Base-by-base conservation (phyloP, 2,797 vertebrate species). In the Enteromius mattozi region DNA sequence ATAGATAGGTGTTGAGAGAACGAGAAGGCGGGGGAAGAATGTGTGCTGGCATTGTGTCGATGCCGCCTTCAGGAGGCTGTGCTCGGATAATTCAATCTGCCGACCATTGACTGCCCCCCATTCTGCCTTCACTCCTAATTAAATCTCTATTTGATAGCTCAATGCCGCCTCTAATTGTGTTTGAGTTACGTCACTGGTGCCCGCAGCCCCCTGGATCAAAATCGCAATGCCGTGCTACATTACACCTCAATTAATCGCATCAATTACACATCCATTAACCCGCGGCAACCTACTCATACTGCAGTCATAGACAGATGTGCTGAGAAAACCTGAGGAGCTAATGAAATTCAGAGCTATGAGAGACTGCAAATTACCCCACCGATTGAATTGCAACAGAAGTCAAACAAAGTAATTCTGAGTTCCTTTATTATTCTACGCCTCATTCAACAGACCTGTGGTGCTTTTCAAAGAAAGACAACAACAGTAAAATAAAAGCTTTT, bases 211-310 rank as follows among this genome's bases (percentile, higher is more conserved):
- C 78, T 65, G 81, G 83, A 85, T 87, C 86, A 88, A 90, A 88
- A 86, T 90, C 89, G 88, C 90, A 86, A 93, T 90, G 91, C 89
- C 42, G 87, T 83, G 88, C 88, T 92, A 92, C 92, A 93, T 94
- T 94, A 93, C 94, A 94, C 94, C 92, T 94, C 93, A 94, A 94
- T 95, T 95, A 95, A 95, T 94, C 93, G 92, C 94, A 92, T 93
- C 93, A 94, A 93, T 94, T 95, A 94, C 92, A 89, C 91, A 90
- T 94, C 92, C 93, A 94, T 95, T 94, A 95, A 94, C 92, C 93
- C 86, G 65, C 88, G 89, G 91, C 83, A 87, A 93, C 91, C 89
- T 87, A 59, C 91, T 91, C 89, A 92, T 89, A 89, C 91, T 87
- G 91, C 90, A 70, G 54, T 65, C 82, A 72, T 69, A 82, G 59